Percentiles rank a stretch among this genome's conserved stretches.
Conservation (phyloP, 2,113 vertebrate species). For the Lepus europaeus region DNA sequence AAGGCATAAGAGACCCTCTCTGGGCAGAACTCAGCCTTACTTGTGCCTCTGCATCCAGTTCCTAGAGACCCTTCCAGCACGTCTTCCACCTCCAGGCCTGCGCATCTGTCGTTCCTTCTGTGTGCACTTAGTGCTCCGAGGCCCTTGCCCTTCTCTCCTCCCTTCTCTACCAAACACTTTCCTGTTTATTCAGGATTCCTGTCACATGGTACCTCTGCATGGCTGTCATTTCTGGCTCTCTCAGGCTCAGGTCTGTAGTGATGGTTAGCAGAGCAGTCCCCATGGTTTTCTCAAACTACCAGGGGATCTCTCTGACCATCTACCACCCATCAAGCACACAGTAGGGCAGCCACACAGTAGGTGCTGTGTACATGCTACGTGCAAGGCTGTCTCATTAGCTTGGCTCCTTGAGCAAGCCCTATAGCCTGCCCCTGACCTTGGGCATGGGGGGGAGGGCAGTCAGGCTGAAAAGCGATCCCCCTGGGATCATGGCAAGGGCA, state of each 20-base stretch:
- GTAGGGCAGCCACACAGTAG: neutral
- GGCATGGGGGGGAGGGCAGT: neutral
- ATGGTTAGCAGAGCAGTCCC: neutral
- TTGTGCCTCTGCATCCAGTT: accelerated
- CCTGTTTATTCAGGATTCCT: neutral
- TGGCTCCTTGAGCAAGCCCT: neutral
- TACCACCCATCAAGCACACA: neutral
- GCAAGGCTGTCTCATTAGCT: neutral
- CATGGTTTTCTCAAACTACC: neutral
- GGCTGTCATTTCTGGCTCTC: neutral
- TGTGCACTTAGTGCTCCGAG: neutral
- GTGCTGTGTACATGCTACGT: neutral
- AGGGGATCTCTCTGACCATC: neutral
- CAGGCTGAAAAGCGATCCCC: neutral
- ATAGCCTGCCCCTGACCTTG: neutral
- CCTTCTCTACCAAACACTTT: neutral
- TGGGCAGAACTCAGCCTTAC: accelerated
- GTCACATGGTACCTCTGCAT: neutral
- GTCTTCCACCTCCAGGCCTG: neutral
- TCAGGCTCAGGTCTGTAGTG: neutral
- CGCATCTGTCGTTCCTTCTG: neutral
- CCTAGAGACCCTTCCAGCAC: neutral
- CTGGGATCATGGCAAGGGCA: neutral
- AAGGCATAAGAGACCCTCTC: neutral
- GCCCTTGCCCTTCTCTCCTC: neutral